Base-by-base conservation (phyloP, 2,797 vertebrate species). In the Pipistrellus kuhlii region DNA sequence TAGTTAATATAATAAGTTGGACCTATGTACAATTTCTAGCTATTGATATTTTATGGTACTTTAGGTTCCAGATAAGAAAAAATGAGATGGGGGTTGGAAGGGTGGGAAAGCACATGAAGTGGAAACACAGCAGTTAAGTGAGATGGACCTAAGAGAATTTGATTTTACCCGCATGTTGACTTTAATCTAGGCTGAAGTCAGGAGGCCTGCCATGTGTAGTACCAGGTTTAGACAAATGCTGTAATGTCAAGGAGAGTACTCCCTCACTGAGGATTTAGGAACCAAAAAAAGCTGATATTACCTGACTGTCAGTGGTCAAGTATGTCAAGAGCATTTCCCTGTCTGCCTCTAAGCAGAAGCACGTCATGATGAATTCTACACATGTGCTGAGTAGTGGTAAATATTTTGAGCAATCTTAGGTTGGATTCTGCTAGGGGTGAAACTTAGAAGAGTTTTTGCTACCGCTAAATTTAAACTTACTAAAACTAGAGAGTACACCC, bases 391-490 rank as follows among this genome's bases (percentile, higher is more conserved):
- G 21, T 5, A 71, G 30, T 62, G 44, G 30, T 77, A 23, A 95
- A 81, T 78, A 48, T 80, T 76, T 46, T 91, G 59, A 64, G 72
- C 10, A 69, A 76, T 76, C 21, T 1, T 23, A 66, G n/a, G 32
- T 6, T 88, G 32, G 25, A 81, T 35, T 91, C 51, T 38, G 38
- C 10, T 57, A 53, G 57, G 59, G 44, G 59, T 75, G 41, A 93
- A 93, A 92, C 44, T 84, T 57, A 68, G 64, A 75, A 53, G 66
- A 92, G 80, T 38, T 96, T 96, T 62, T 87, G 64, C 41, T 57
- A 77, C 55, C 44, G 82, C 91, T 97, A 96, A 93, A 96, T 96
- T 96, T 95, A 95, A 96, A 88, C 68, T 90, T 91, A 94, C 92
- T 93, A 94, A 95, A 96, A 94, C 77, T 38, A 95, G 95, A 86